These are phyloP conservation scores for Drosophila hamatofila DNA, from an alignment of 2,888 invertebrate species.

Conservation along the genomic window DNA sequence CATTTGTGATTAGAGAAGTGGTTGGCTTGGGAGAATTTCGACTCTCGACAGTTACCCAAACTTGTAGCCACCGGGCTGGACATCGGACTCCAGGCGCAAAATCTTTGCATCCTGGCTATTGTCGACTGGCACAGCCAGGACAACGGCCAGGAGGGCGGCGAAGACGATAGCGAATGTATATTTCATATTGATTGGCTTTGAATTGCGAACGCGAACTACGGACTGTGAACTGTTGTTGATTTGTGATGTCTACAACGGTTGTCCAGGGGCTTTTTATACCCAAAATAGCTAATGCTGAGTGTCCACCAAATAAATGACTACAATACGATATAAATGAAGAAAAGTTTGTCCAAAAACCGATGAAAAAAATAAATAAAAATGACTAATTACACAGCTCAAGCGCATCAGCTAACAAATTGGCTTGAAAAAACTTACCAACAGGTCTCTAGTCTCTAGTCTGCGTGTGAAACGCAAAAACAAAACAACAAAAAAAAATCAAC, in stretches of 20 bases:
- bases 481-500: conserved; percentile 14
- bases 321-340: conserved; percentile 52
- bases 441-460: conserved; percentile 16
- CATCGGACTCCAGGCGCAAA: conserved; percentile 85
- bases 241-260: conserved; percentile 59
- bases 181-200: conserved; percentile 68
- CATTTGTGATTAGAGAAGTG: background rate
- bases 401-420: conserved; percentile 66
- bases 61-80: conserved; percentile 87
- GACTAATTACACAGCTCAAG: conserved; percentile 71
- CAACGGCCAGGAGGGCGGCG: conserved; percentile 76
- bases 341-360: conserved; percentile 55
- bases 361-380: conserved; percentile 57
- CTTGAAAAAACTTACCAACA: conserved; percentile 61
- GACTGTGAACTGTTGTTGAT: conserved; percentile 50
- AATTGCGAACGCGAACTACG: conserved; percentile 20
- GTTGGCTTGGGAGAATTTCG: background rate
- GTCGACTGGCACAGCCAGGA: conserved; percentile 77
- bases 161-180: conserved; percentile 75
- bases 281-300: conserved; percentile 35
- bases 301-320: conserved; percentile 45
- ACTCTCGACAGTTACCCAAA: conserved; percentile 85
- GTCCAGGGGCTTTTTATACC: conserved; percentile 65
- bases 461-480: conserved; percentile 6
- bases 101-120: conserved; percentile 63